Evolutionary conservation across 2,888 invertebrate species (phyloP).

Genomic region (Cynaeus angustus): DNA sequence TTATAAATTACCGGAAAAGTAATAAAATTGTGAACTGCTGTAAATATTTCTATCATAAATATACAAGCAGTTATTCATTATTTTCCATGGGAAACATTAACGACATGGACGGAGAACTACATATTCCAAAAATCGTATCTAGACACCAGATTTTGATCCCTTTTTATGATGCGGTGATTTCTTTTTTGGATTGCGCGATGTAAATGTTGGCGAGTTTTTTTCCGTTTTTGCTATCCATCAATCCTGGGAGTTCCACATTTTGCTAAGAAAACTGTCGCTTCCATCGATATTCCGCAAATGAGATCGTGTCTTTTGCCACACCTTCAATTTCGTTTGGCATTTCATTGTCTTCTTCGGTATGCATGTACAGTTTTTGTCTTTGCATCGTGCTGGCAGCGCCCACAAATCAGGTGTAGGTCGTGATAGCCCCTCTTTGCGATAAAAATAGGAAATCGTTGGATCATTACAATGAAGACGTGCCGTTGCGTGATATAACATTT

Average conservation of each 20-base stretch:
- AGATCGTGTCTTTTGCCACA: slow-evolving; percentile 1
- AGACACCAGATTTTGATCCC: too few species aligned
- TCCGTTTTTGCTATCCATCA: too few species aligned
- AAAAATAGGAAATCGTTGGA: slow-evolving; percentile 53
- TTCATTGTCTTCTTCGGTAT: slow-evolving; percentile 56
- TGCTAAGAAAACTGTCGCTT: background rate
- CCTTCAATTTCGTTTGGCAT: slow-evolving; percentile 55
- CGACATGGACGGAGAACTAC: too few species aligned
- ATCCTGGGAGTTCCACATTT: too few species aligned
- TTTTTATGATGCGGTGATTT: too few species aligned
- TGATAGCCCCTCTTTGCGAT: slow-evolving; percentile 33
- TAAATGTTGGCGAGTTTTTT: too few species aligned
- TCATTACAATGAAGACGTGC: slow-evolving; percentile 60
- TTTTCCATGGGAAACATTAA: too few species aligned
- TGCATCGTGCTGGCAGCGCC: slow-evolving; percentile 47
- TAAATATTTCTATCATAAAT: too few species aligned
- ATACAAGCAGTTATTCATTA: too few species aligned
- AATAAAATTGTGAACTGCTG: background rate
- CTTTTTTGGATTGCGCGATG: too few species aligned
- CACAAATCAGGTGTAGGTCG: slow-evolving; percentile 39
- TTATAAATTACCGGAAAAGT: background rate
- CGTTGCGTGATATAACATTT: slow-evolving; percentile 62
- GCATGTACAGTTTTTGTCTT: slow-evolving; percentile 41
- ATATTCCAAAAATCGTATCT: too few species aligned
- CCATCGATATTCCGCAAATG: background rate